Percentiles rank a stretch among this genome's conserved stretches.
Conservation (phyloP, 2,113 vertebrate genomes). For the Cygnus buccinator region DNA sequence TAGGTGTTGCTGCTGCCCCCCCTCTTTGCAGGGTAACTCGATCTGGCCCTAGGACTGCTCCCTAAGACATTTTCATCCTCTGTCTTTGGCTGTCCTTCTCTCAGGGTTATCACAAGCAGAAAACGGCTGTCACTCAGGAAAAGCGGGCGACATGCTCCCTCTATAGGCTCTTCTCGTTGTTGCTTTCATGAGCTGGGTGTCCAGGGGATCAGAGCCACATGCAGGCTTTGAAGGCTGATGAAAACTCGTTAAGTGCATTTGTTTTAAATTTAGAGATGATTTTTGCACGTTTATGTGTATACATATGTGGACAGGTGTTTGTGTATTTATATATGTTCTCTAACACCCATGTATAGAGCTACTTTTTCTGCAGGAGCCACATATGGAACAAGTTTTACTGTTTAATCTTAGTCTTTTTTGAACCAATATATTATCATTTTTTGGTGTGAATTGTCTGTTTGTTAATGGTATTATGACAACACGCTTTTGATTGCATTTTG, state of each 20-base stretch:
- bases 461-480: background rate
- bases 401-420: background rate
- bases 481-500: background rate
- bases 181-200: background rate
- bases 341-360: background rate
- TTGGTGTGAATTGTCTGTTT: background rate
- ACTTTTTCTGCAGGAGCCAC: background rate
- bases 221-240: background rate
- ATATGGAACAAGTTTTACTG: background rate
- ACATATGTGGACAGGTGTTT: background rate
- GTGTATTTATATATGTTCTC: background rate
- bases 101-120: background rate
- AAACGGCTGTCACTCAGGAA: background rate
- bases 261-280: background rate
- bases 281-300: background rate
- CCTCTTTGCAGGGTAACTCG: background rate
- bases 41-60: background rate
- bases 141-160: slow-evolving; percentile 41
- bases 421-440: background rate
- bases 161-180: slow-evolving; percentile 20
- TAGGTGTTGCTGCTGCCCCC: background rate
- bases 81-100: background rate
- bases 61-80: background rate
- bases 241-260: background rate
- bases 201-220: background rate